Conservation (phyloP, 2,113 vertebrate genomes). For the Actenoides hombroni region DNA sequence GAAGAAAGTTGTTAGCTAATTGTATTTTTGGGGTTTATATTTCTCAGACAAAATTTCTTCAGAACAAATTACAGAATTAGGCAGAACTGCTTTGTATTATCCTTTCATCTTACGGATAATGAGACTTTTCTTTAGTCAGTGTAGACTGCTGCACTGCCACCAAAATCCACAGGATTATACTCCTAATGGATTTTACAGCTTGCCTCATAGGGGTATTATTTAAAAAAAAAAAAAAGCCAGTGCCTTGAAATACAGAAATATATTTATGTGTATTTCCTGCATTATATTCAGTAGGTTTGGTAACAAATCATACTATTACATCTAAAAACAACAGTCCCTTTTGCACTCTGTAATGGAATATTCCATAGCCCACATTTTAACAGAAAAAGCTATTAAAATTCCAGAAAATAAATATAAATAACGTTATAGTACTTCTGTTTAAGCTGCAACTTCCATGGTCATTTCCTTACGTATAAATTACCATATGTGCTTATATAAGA, state of each 20-base stretch:
- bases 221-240: neutral
- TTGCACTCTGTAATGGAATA: neutral
- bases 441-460: neutral
- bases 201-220: neutral
- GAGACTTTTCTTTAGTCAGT: neutral
- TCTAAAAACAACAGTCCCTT: neutral
- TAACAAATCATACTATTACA: constrained; percentile 40
- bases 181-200: neutral
- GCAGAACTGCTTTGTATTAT: neutral
- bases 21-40: neutral
- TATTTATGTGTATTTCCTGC: neutral
- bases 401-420: constrained; percentile 31
- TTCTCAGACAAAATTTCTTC: neutral
- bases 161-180: neutral
- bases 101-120: neutral
- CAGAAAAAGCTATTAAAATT: neutral
- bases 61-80: neutral
- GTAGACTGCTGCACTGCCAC: neutral
- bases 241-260: neutral
- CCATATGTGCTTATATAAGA: constrained; percentile 28
- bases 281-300: neutral
- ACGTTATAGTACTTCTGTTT: neutral
- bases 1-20: neutral
- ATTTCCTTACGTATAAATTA: constrained; percentile 5
- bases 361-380: neutral